phyloP scores from a whole-genome alignment of 2,888 invertebrate species.

The Thelaira solivaga region DNA sequence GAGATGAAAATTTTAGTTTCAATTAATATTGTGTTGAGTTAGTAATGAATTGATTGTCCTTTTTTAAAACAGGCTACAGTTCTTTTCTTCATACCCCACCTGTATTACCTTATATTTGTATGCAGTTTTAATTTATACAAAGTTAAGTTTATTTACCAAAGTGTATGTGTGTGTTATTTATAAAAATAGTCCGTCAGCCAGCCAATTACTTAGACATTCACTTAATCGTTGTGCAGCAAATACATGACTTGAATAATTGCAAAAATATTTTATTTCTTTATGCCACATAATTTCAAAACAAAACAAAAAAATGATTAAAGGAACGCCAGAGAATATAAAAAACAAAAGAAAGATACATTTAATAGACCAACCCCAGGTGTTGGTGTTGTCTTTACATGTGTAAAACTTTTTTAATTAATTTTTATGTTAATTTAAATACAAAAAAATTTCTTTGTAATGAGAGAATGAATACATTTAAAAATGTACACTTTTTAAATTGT shows the following conservation, averaged over 20 bases:
- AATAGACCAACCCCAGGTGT: conserved; percentile 39
- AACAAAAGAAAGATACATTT: conserved; percentile 1
- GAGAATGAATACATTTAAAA: background rate
- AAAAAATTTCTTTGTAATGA: conserved; percentile 7
- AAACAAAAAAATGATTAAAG: conserved; percentile 3
- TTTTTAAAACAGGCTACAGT: too few relatives aligned
- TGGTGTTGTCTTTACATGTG: conserved; percentile 44
- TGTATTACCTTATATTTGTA: too few relatives aligned
- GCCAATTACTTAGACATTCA: background rate
- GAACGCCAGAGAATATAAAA: background rate
- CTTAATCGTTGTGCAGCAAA: background rate
- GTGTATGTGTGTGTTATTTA: conserved; percentile 23
- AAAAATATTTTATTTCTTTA: conserved; percentile 32
- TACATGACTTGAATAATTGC: conserved; percentile 51
- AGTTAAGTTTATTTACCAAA: conserved; percentile 13
- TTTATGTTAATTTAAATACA: conserved; percentile 40
- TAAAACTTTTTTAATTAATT: conserved; percentile 47
- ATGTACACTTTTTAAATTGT: background rate
- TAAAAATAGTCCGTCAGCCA: background rate
- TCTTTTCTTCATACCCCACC: too few relatives aligned
- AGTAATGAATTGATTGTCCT: too few relatives aligned
- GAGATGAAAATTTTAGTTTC: too few relatives aligned
- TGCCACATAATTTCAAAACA: conserved; percentile 1
- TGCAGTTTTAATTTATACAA: too few relatives aligned
- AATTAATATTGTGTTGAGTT: too few relatives aligned